Percentiles rank a stretch among this genome's conserved stretches.
These are phyloP conservation scores for Mythimna lalbum DNA, from an alignment of 2,888 invertebrate genomes.

Conservation along the genomic window DNA sequence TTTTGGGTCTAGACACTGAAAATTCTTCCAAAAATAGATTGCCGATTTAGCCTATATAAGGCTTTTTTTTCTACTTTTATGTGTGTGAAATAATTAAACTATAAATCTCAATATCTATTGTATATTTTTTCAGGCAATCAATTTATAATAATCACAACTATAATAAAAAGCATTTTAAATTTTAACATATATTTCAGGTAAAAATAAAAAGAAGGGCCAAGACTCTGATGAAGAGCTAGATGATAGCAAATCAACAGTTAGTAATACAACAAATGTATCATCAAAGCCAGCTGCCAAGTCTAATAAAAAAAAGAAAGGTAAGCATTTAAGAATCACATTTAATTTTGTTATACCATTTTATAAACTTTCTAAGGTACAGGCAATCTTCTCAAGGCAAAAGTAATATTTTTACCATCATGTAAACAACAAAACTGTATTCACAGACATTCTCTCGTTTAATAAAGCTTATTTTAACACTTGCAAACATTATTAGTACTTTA, in stretches of 20 bases:
- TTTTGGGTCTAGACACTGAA: too few relatives aligned
- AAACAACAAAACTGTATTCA: neutral
- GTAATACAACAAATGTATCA: constrained; percentile 74
- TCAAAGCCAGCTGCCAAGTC: constrained; percentile 77
- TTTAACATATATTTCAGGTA: constrained; percentile 69
- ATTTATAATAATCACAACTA: neutral
- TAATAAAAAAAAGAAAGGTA: constrained; percentile 88
- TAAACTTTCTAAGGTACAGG: neutral
- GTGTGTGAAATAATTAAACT: too few relatives aligned
- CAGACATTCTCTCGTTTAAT: too few relatives aligned
- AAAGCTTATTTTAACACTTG: neutral
- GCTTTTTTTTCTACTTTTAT: too few relatives aligned
- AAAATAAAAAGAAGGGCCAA: constrained; percentile 85
- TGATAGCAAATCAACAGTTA: constrained; percentile 80
- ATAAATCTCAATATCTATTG: too few relatives aligned
- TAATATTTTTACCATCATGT: neutral
- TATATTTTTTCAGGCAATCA: neutral
- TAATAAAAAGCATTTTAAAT: neutral
- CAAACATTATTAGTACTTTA: too few relatives aligned
- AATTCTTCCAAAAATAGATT: too few relatives aligned
- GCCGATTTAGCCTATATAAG: too few relatives aligned
- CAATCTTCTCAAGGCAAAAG: neutral
- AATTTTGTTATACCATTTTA: neutral
- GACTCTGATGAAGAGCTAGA: constrained; percentile 86
- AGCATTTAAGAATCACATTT: constrained; percentile 3